These are phyloP conservation scores for Rhincodon typus DNA, from an alignment of 2,797 vertebrate species.

Conservation along the genomic window DNA sequence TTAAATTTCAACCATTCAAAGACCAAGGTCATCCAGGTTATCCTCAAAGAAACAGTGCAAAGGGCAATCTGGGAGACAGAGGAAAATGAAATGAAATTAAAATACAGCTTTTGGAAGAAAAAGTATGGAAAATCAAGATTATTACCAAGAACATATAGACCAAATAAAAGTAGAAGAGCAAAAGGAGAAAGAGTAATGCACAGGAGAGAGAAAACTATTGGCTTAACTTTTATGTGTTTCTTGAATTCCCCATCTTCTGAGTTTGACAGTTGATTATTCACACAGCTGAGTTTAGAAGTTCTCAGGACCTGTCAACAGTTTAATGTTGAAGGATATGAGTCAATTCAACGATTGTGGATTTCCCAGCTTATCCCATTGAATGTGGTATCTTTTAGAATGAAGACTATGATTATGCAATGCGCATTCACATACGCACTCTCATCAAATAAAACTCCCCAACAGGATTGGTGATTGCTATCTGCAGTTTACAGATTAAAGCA, in stretches of 20 bases:
- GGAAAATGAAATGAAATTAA: neutral
- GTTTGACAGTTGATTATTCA: too few species aligned
- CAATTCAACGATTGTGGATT: neutral
- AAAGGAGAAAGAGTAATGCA: neutral
- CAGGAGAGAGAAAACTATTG: neutral
- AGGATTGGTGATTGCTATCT: neutral
- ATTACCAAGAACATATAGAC: neutral
- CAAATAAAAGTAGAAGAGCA: neutral
- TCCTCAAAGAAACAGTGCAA: neutral
- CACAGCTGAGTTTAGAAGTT: neutral
- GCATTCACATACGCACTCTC: neutral
- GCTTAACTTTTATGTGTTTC: too few species aligned
- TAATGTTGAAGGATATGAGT: neutral
- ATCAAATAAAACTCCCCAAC: neutral
- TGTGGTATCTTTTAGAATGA: neutral
- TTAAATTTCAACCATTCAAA: neutral
- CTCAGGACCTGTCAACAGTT: neutral
- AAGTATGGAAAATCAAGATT: neutral
- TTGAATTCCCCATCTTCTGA: too few species aligned
- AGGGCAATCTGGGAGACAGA: neutral
- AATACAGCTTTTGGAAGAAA: neutral
- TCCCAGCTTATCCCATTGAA: neutral
- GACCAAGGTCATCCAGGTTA: neutral
- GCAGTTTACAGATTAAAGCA: neutral
- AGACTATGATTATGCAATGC: neutral